phyloP scores from a whole-genome alignment of 2,797 vertebrate species.

The Dryobates pubescens region DNA sequence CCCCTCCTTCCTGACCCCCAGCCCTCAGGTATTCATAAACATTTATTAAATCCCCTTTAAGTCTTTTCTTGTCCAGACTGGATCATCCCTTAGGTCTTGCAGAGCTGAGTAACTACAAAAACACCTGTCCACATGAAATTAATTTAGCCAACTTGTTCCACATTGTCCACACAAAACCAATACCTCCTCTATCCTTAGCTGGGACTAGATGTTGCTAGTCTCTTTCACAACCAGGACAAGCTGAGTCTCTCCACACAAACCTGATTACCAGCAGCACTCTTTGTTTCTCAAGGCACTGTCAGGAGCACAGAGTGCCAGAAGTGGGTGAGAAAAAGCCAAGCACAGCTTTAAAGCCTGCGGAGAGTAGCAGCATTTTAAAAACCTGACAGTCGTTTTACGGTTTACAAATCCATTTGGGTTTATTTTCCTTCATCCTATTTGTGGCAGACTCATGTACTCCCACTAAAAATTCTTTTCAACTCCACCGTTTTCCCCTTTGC shows the following conservation, averaged over 20 bases:
- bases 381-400: background rate
- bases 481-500: constrained; percentile 46
- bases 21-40: too few relatives aligned
- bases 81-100: background rate
- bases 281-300: background rate
- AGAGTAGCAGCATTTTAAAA: constrained; percentile 25
- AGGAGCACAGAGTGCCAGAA: background rate
- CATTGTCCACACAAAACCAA: background rate
- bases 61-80: too few relatives aligned
- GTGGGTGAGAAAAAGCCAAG: background rate
- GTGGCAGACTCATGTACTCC: constrained; percentile 56
- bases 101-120: background rate
- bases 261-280: background rate
- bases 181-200: background rate
- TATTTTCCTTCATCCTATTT: constrained; percentile 66
- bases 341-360: constrained; percentile 25
- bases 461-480: constrained; percentile 72
- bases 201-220: background rate
- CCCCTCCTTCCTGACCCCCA: too few relatives aligned
- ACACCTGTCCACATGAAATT: background rate
- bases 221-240: background rate
- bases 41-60: too few relatives aligned
- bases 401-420: constrained; percentile 62
- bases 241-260: background rate
- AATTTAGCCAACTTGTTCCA: background rate